phyloP scores from a whole-genome alignment of 2,797 vertebrate genomes.

The Amphiprion clarkii region DNA sequence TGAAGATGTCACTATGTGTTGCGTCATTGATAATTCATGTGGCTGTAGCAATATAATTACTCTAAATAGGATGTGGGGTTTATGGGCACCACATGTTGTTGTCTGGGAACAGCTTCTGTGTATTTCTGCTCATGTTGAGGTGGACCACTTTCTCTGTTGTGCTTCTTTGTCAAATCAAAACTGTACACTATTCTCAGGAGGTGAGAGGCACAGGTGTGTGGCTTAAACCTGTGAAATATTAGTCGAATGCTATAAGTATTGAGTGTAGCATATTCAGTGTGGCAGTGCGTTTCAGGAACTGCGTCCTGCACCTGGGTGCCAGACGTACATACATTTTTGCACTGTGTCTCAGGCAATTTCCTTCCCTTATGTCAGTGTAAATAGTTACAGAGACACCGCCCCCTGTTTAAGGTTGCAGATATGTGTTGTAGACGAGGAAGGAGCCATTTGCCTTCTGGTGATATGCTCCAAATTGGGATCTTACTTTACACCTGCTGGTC shows the following conservation, averaged over 20 bases:
- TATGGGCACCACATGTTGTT: conserved; percentile 79
- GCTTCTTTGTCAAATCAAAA: conserved; percentile 10
- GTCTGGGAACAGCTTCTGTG: conserved; percentile 73
- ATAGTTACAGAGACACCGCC: conserved; percentile 74
- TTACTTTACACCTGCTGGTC: conserved; percentile 81
- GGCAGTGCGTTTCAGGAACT: conserved; percentile 36
- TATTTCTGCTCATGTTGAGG: conserved; percentile 53
- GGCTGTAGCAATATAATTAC: conserved; percentile 76
- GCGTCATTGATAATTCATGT: conserved; percentile 78
- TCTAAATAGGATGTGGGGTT: conserved; percentile 72
- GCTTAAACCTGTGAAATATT: conserved; percentile 6
- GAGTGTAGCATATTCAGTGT: background rate
- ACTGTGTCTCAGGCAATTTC: conserved; percentile 81
- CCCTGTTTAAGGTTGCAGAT: conserved; percentile 72
- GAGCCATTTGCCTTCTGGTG: conserved; percentile 72
- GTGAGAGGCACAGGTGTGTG: conserved; percentile 48
- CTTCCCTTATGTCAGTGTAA: conserved; percentile 77
- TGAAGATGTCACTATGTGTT: conserved; percentile 67
- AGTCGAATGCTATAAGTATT: background rate
- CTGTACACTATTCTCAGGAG: conserved; percentile 6
- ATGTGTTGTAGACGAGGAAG: conserved; percentile 55
- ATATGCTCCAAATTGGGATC: conserved; percentile 62
- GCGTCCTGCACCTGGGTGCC: conserved; percentile 76
- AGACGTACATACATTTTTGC: conserved; percentile 79
- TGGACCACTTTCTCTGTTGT: conserved; percentile 41